These are phyloP conservation scores for Trinorchestia longiramus DNA, from an alignment of 1,140 invertebrate species.

Conservation along the genomic window DNA sequence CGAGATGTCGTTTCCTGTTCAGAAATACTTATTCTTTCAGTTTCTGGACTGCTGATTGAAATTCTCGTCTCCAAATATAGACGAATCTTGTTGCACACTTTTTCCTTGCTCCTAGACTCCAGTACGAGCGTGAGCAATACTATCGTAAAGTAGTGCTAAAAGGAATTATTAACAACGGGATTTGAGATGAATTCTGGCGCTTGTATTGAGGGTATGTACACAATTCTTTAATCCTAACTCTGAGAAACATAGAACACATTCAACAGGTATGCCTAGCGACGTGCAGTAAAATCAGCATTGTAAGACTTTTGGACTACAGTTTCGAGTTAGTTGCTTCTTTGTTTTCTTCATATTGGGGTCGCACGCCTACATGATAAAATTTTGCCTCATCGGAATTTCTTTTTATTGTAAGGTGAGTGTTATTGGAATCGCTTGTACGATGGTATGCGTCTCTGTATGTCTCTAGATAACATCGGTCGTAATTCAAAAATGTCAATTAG, in stretches of 20 bases:
- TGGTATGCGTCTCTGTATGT: no score
- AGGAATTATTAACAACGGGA: background rate
- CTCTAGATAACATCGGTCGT: no score
- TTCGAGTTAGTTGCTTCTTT: background rate
- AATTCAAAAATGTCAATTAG: no score
- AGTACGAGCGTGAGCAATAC: background rate
- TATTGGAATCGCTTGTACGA: background rate
- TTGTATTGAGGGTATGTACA: background rate
- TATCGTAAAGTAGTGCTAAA: background rate
- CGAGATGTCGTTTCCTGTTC: background rate
- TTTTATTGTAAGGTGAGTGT: background rate
- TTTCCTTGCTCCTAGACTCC: background rate
- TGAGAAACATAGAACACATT: background rate
- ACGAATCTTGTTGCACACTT: background rate
- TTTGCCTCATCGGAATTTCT: no score
- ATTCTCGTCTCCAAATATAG: background rate
- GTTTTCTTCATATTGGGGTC: background rate
- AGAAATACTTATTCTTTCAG: background rate
- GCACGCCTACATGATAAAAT: no score
- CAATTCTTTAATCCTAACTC: background rate
- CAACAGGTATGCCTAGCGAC: background rate
- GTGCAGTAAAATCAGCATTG: background rate
- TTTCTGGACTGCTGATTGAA: background rate
- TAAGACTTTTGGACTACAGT: background rate
- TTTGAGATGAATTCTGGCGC: background rate